phyloP scores from a whole-genome alignment of 2,113 vertebrate genomes.

The Rattus norvegicus region DNA sequence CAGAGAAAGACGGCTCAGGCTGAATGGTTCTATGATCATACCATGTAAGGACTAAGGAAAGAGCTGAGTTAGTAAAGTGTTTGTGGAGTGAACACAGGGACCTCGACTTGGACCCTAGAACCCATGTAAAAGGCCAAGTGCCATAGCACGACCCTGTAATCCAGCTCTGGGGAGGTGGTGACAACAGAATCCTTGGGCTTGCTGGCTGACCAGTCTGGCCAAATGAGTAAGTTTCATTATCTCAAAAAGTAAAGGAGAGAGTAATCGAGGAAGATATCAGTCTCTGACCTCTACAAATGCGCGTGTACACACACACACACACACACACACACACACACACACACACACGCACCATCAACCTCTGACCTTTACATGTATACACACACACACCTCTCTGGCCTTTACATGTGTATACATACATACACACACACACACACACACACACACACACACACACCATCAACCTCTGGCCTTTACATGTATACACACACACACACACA shows the following conservation, averaged over 20 bases:
- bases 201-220: neutral
- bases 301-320: too few species aligned
- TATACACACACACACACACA: neutral
- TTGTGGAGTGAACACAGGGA: neutral
- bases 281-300: neutral
- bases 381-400: neutral
- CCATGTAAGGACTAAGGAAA: neutral
- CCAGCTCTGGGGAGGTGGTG: neutral
- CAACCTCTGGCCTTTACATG: too few species aligned
- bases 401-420: neutral
- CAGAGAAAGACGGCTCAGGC: neutral
- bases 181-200: neutral
- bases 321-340: neutral
- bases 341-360: neutral
- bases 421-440: neutral
- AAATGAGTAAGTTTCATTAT: neutral
- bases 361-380: neutral
- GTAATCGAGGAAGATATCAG: neutral
- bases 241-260: neutral
- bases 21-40: neutral
- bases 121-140: neutral
- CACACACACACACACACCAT: neutral
- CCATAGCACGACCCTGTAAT: neutral
- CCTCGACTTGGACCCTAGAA: neutral
- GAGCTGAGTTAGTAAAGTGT: neutral